Conservation (phyloP, 2,113 vertebrate species). For the Oceanites oceanicus region DNA sequence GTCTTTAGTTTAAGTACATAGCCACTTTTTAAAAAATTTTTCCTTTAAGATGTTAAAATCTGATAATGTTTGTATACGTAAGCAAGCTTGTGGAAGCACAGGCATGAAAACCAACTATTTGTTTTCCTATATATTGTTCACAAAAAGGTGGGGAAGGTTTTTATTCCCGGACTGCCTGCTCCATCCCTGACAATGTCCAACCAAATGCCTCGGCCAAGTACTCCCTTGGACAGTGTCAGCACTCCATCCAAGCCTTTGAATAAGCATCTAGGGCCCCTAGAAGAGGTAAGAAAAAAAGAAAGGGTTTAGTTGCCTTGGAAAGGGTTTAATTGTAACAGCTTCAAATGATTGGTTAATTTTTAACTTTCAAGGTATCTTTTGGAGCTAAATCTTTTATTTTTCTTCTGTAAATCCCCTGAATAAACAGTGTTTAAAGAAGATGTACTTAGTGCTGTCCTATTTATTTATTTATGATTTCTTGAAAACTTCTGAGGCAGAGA, state of each 20-base stretch:
- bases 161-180: constrained; percentile 86
- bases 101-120: background rate
- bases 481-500: background rate
- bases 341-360: background rate
- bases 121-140: background rate
- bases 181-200: constrained; percentile 83
- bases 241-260: constrained; percentile 84
- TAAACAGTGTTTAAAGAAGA: background rate
- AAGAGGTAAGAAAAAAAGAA: constrained; percentile 79
- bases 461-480: background rate
- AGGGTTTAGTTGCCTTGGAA: background rate
- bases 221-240: constrained; percentile 81
- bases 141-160: constrained; percentile 92
- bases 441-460: background rate
- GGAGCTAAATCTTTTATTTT: background rate
- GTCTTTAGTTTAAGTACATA: background rate
- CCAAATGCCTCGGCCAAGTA: constrained; percentile 80
- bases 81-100: background rate
- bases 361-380: background rate
- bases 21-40: background rate
- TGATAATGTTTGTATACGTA: background rate
- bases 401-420: background rate
- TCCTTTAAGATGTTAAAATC: background rate
- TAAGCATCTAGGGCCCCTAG: constrained; percentile 84
- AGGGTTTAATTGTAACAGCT: background rate